Conservation (phyloP, 1,140 invertebrate genomes). For the Drosophila setifemur region DNA sequence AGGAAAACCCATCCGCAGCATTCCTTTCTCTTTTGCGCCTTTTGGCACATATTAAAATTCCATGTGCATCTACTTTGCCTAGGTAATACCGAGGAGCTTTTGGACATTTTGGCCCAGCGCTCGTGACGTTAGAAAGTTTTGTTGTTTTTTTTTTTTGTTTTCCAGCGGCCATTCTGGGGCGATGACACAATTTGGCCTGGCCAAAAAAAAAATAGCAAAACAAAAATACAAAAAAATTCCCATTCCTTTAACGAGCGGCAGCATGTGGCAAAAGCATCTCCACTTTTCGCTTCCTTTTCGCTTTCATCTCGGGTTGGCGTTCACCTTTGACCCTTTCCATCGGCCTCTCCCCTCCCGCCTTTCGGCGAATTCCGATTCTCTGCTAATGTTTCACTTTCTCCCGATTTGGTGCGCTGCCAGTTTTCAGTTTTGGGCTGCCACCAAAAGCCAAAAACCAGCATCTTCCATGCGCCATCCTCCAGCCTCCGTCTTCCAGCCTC, state of each 20-base stretch:
- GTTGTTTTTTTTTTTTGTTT: not conserved
- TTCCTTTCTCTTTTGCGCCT: constrained; percentile 46
- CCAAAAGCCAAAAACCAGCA: constrained; percentile 5
- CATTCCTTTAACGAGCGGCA: constrained; percentile 32
- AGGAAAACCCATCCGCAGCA: not conserved
- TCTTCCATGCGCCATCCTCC: constrained; percentile 1
- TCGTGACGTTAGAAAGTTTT: constrained; percentile 48
- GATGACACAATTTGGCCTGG: constrained; percentile 44
- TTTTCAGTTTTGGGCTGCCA: no score
- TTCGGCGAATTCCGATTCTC: constrained; percentile 35
- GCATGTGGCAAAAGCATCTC: constrained; percentile 25
- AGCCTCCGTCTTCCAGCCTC: not conserved
- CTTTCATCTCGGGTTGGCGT: constrained; percentile 39
- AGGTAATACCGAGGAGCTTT: constrained; percentile 18
- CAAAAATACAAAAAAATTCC: not conserved
- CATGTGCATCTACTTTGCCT: constrained; percentile 36
- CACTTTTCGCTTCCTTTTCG: constrained; percentile 38
- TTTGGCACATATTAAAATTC: constrained; percentile 48
- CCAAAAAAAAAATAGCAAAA: constrained; percentile 3
- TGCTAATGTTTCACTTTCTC: constrained; percentile 68
- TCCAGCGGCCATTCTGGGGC: constrained; percentile 32
- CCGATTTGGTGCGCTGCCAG: constrained; percentile 69
- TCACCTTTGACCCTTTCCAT: constrained; percentile 40
- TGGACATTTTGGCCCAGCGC: constrained; percentile 1
- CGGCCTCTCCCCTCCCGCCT: not conserved